Base-by-base conservation (phyloP, 2,888 invertebrate genomes). In the Chorisops tibialis region DNA sequence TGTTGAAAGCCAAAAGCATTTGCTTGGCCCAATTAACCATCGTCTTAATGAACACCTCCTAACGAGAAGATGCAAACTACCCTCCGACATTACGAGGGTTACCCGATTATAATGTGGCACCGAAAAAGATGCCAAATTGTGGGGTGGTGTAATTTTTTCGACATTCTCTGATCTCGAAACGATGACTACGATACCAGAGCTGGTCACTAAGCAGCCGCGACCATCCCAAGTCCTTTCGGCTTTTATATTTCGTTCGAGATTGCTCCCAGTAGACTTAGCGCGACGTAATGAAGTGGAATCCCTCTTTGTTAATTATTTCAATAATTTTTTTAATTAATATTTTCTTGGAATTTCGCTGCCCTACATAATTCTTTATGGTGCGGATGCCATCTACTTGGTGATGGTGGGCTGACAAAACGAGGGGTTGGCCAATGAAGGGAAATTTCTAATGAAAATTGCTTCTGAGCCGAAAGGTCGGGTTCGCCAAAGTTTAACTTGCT, bases 301-400 rank as follows among this genome's bases (percentile, higher is more conserved):
- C 62, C 58, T 64, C 59, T 50, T 64, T 66, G 60, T 63, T 68
- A 67, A 69, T 69, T 69, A 69, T 69, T 67, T 66, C 67, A 67
- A 69, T 69, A 68, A 69, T 69, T 69, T 68, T 68, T 69, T 68
- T 68, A 68, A 68, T 69, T 68, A 68, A 68, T 69, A 68, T 68
- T 65, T 63, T 61, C 41, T 61, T 58, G 43, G 58, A 65, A 62
- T 47, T 65, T 56, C 38, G n/a, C 16, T 3, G 35, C 16, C 14
- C 43, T 45, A 50, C 16, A 58, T 30, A n/a, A n/a, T 19, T 43
- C 21, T 2, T 4, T 47, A 47, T 47, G 19, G 30, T 2, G 30
- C 1, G 30, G 30, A 7, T 30, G 30, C 12, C 16, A 14, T 16
- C 16, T 41, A 6, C 16, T n/a, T n/a, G 41, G 41, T 12, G 41